Evolutionary conservation across 2,797 vertebrate genomes (phyloP).

Genomic region (Setipinna tenuifilis): DNA sequence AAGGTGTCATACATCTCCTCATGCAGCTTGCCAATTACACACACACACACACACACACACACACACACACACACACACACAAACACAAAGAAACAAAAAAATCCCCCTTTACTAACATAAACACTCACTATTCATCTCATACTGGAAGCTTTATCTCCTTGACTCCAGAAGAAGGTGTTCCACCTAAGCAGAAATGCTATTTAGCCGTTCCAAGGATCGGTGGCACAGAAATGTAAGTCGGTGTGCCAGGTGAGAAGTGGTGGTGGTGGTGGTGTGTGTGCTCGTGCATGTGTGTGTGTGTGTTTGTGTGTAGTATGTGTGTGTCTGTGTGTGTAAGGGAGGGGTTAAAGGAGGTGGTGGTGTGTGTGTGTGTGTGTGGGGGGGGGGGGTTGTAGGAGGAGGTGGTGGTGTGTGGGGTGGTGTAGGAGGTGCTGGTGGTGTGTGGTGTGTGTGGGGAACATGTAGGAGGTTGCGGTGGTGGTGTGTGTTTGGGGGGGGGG

Average conservation of each 20-base stretch:
- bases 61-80: not conserved
- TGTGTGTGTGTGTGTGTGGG: not conserved
- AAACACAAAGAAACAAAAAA: conserved; percentile 32
- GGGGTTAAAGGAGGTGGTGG: not conserved
- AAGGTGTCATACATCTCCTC: conserved; percentile 36
- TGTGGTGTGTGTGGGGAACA: no score
- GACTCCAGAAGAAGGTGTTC: conserved; percentile 40
- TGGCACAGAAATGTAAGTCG: not conserved
- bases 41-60: not conserved
- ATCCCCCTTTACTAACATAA: conserved; percentile 38
- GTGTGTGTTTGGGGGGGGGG: no score
- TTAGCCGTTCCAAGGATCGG: conserved; percentile 17
- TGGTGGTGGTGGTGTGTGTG: not conserved
- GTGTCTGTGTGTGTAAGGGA: no score
- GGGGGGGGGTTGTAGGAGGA: no score
- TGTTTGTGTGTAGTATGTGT: no score
- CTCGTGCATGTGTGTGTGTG: not conserved
- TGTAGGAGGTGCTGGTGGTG: not conserved
- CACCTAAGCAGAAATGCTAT: conserved; percentile 39
- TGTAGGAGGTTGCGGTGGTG: no score
- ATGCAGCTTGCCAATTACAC: conserved; percentile 40
- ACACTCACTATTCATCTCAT: not conserved
- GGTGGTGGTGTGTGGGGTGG: not conserved
- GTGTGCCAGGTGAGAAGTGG: not conserved
- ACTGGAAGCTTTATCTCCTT: not conserved